phyloP scores from a whole-genome alignment of 2,797 vertebrate genomes.

The Bradypodion ventrale region DNA sequence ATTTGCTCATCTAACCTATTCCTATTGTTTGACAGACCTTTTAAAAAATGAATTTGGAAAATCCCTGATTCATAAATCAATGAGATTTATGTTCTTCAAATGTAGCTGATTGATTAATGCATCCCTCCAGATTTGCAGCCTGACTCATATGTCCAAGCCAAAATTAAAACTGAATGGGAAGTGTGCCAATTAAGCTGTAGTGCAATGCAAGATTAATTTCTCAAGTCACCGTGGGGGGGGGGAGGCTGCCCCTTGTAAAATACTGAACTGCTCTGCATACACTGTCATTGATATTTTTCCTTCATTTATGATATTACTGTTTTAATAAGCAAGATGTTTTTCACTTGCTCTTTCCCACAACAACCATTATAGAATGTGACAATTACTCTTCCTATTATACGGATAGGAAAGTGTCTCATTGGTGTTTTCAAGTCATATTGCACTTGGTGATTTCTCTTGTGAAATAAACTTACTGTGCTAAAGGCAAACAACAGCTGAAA shows the following conservation, averaged over 20 bases:
- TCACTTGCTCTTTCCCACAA: background rate
- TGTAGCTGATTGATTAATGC: slow-evolving; percentile 9
- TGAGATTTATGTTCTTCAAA: slow-evolving; percentile 10
- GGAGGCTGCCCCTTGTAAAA: background rate
- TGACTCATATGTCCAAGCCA: background rate
- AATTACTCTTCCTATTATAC: background rate
- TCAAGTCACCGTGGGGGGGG: background rate
- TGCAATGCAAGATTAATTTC: background rate
- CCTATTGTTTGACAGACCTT: background rate
- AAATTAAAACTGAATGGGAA: slow-evolving; percentile 17
- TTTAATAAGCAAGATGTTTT: slow-evolving; percentile 15
- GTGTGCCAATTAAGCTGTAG: background rate
- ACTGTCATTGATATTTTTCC: slow-evolving; percentile 11
- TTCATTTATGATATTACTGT: background rate
- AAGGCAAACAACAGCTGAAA: background rate
- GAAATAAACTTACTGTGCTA: background rate
- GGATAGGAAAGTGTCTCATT: background rate
- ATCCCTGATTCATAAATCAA: background rate
- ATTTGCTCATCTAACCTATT: background rate
- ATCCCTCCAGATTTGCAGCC: slow-evolving; percentile 16
- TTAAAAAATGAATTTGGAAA: background rate
- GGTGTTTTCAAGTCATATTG: background rate
- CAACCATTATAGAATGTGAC: background rate
- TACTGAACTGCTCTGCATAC: background rate
- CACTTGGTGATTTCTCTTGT: background rate